Percentiles rank a stretch among this genome's conserved stretches.
Evolutionary conservation across 2,888 invertebrate species (phyloP).

Genomic region (Psylliodes chrysocephalus): DNA sequence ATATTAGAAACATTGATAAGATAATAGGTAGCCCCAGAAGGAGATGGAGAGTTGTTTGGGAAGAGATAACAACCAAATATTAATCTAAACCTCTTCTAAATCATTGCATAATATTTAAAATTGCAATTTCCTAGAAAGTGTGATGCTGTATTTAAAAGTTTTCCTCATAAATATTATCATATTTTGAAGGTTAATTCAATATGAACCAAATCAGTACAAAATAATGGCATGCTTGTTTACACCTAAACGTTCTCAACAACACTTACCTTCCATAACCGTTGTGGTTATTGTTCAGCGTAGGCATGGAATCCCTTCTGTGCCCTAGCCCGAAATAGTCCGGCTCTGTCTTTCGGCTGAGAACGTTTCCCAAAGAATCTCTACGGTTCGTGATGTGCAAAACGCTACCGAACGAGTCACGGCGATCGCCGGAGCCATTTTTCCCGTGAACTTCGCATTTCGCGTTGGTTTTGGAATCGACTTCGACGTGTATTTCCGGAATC

Average conservation of each 20-base stretch:
- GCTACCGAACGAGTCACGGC: constrained; percentile 70
- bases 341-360: constrained; percentile 54
- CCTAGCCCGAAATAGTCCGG: constrained; percentile 61
- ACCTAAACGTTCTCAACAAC: not conserved
- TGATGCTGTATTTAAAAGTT: too few relatives aligned
- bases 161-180: too few relatives aligned
- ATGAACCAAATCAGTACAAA: too few relatives aligned
- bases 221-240: constrained; percentile 6
- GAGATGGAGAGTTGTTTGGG: too few relatives aligned
- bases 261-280: constrained; percentile 54
- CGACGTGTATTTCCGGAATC: constrained; percentile 56
- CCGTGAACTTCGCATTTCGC: constrained; percentile 80
- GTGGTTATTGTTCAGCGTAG: constrained; percentile 59
- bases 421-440: constrained; percentile 59
- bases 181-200: too few relatives aligned
- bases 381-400: constrained; percentile 65
- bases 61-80: too few relatives aligned
- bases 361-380: constrained; percentile 69
- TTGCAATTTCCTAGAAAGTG: too few relatives aligned
- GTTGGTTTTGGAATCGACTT: constrained; percentile 70
- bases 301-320: constrained; percentile 65
- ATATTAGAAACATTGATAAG: too few relatives aligned
- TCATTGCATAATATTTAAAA: too few relatives aligned
- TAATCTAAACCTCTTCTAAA: too few relatives aligned
- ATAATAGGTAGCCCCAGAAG: too few relatives aligned